Evolutionary conservation across 2,888 invertebrate genomes (phyloP).

Genomic region (Plutella xylostella): DNA sequence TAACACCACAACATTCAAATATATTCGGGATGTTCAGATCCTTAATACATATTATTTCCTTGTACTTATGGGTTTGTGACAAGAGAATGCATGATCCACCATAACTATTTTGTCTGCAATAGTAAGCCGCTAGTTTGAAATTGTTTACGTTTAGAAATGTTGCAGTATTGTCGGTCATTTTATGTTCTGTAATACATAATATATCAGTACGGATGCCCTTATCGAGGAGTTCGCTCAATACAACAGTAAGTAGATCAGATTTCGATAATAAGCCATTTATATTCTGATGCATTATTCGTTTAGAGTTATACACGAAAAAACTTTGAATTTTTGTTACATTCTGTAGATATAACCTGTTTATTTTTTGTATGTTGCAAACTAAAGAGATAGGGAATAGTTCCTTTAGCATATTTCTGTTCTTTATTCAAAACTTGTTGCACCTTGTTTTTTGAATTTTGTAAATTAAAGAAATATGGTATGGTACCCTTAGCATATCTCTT

Average conservation of each 20-base stretch:
- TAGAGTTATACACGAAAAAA: not conserved
- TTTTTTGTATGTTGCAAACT: too few relatives aligned
- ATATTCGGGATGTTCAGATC: not conserved
- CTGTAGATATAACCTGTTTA: too few relatives aligned
- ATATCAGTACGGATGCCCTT: not conserved
- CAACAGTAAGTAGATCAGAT: not conserved
- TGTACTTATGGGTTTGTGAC: not conserved
- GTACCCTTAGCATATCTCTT: too few relatives aligned
- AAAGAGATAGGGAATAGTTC: too few relatives aligned
- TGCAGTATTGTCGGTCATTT: not conserved
- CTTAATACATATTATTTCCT: not conserved
- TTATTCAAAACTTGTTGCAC: too few relatives aligned
- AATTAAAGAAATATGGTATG: too few relatives aligned
- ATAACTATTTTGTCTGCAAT: not conserved
- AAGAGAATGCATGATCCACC: not conserved
- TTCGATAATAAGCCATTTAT: not conserved
- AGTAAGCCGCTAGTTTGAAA: not conserved
- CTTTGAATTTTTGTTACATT: too few relatives aligned
- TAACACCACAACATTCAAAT: not conserved
- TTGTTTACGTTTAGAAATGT: not conserved
- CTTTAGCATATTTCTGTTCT: too few relatives aligned
- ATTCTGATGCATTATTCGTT: not conserved
- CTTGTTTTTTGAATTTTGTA: too few relatives aligned
- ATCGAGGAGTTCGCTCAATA: not conserved
- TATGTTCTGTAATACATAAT: slow-evolving; percentile 1